A percentile compares a stretch with the other conserved stretches of the same genome.
Evolutionary conservation across 2,888 invertebrate species (phyloP).

Genomic region (Deilephila elpenor): DNA sequence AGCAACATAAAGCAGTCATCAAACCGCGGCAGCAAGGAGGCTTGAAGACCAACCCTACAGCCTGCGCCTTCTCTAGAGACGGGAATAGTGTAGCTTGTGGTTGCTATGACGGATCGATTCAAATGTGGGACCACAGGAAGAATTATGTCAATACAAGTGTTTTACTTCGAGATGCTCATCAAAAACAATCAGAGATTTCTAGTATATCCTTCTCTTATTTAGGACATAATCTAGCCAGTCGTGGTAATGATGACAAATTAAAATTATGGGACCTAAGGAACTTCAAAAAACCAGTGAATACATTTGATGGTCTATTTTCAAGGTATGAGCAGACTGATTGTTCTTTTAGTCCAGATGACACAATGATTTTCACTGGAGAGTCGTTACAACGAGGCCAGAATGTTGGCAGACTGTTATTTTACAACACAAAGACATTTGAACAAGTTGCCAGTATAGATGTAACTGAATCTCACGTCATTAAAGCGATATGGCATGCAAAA

Average conservation of each 20-base stretch:
- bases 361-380: constrained; percentile 93
- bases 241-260: constrained; percentile 96
- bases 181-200: constrained; percentile 91
- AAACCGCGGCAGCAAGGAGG: constrained; percentile 95
- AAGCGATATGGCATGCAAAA: constrained; percentile 97
- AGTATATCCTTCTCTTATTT: constrained; percentile 95
- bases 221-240: constrained; percentile 89
- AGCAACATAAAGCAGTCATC: constrained; percentile 92
- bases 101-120: constrained; percentile 97
- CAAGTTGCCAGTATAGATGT: constrained; percentile 90
- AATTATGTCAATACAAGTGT: constrained; percentile 94
- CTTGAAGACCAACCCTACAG: constrained; percentile 92
- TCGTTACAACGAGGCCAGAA: constrained; percentile 88
- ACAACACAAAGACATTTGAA: constrained; percentile 90
- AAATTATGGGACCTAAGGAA: constrained; percentile 97
- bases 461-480: constrained; percentile 92
- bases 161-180: constrained; percentile 92
- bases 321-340: constrained; percentile 93
- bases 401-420: constrained; percentile 90
- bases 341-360: constrained; percentile 96
- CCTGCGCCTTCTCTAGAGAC: constrained; percentile 93
- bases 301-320: constrained; percentile 89
- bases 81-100: constrained; percentile 95
- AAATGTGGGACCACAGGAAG: constrained; percentile 98
- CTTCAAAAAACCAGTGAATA: constrained; percentile 91